Percentiles rank a stretch among this genome's conserved stretches.
Evolutionary conservation across 2,113 vertebrate genomes (phyloP).

Genomic region (Larimichthys crocea): DNA sequence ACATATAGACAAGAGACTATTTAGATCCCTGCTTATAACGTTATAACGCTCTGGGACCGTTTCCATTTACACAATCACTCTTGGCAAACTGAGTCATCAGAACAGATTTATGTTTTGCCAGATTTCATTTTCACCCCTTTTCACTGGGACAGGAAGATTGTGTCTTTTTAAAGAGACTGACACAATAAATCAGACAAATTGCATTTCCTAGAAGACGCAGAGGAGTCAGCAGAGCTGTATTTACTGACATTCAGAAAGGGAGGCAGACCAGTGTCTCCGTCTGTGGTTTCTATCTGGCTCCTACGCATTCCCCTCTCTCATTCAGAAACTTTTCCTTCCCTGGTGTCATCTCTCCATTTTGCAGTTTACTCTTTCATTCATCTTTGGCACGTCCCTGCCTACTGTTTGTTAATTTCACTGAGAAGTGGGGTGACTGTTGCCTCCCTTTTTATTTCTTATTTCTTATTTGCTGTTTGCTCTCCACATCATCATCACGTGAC

Average conservation of each 20-base stretch:
- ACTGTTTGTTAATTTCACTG: constrained; percentile 1
- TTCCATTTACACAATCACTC: background rate
- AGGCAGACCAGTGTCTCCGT: constrained; percentile 11
- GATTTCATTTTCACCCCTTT: constrained; percentile 38
- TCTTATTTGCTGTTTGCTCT: background rate
- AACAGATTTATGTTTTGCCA: constrained; percentile 30
- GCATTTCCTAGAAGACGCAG: constrained; percentile 58
- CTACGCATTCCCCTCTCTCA: constrained; percentile 4
- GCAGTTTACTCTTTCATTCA: background rate
- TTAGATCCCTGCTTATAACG: constrained; percentile 12
- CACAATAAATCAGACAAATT: constrained; percentile 64
- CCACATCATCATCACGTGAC: background rate
- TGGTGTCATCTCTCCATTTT: background rate
- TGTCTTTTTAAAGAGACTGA: constrained; percentile 41
- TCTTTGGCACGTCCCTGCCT: background rate
- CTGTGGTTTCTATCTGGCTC: constrained; percentile 6
- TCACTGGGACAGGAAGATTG: constrained; percentile 11
- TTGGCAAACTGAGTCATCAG: background rate
- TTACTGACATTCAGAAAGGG: constrained; percentile 35
- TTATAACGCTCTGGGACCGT: background rate
- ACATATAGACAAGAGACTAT: constrained; percentile 30
- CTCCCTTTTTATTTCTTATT: background rate
- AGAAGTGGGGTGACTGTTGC: background rate
- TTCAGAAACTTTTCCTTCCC: background rate
- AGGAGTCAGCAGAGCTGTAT: constrained; percentile 54